Percentiles rank a stretch among this genome's conserved stretches.
Evolutionary conservation across 2,113 vertebrate species (phyloP).

Genomic region (Zosterops lateralis): DNA sequence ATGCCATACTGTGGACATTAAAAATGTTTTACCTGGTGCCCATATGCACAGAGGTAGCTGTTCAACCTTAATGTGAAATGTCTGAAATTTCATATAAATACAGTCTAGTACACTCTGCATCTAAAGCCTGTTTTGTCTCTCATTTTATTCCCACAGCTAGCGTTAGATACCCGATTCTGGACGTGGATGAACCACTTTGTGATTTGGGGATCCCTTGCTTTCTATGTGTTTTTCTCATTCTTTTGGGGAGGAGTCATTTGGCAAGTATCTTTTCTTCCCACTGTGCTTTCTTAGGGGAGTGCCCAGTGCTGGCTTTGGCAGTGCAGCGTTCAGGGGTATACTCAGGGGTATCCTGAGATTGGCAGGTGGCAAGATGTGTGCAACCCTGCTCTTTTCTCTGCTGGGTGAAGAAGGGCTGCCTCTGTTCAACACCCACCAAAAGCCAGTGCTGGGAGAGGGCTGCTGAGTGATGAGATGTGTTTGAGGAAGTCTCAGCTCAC

Average conservation of each 20-base stretch:
- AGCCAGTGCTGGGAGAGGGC: background rate
- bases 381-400: background rate
- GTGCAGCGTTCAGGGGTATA: too few relatives aligned
- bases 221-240: conserved; percentile 98
- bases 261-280: conserved; percentile 64
- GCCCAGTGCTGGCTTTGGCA: rapidly evolving
- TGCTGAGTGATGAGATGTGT: rapidly evolving
- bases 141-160: conserved; percentile 77
- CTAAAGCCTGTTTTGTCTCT: background rate
- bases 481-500: background rate
- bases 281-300: background rate
- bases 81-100: background rate
- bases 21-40: background rate
- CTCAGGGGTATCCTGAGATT: rapidly evolving
- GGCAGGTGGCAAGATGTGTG: too few relatives aligned
- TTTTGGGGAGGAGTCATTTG: conserved; percentile 99
- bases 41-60: background rate
- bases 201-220: conserved; percentile 95
- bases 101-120: rapidly evolving
- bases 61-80: background rate
- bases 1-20: background rate
- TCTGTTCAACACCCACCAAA: background rate
- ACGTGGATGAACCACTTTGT: conserved; percentile 99
- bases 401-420: background rate
- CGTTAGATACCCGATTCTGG: conserved; percentile 94